Evolutionary conservation across 2,888 invertebrate species (phyloP).

Genomic region (Apamea crenata): DNA sequence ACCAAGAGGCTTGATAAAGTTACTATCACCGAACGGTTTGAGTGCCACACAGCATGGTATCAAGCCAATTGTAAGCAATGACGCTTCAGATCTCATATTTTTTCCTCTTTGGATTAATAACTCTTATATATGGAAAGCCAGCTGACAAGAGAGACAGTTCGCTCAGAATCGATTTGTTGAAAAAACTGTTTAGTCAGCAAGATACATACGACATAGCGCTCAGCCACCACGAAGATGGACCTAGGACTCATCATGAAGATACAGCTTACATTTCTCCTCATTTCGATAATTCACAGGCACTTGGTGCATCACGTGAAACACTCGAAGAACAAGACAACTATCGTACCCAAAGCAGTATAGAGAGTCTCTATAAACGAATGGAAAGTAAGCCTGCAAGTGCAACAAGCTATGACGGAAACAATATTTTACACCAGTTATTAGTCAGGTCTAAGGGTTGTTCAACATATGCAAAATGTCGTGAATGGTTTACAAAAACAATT

Average conservation of each 20-base stretch:
- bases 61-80: constrained; percentile 38
- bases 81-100: constrained; percentile 14
- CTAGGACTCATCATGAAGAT: constrained; percentile 44
- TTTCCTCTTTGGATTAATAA: constrained; percentile 51
- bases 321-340: background rate
- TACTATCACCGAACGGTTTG: background rate
- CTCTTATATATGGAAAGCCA: constrained; percentile 30
- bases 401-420: background rate
- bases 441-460: background rate
- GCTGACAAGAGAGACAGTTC: background rate
- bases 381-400: constrained; percentile 12
- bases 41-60: constrained; percentile 15
- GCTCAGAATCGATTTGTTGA: constrained; percentile 30
- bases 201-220: constrained; percentile 44
- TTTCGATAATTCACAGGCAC: background rate
- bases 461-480: background rate
- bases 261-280: constrained; percentile 26
- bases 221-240: constrained; percentile 47
- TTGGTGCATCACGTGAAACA: background rate
- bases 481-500: background rate
- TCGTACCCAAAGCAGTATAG: constrained; percentile 23
- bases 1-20: background rate
- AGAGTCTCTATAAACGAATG: constrained; percentile 35
- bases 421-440: background rate
- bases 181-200: constrained; percentile 25